These are phyloP conservation scores for Tolmerus cingulatus DNA, from an alignment of 2,888 invertebrate genomes.

Conservation along the genomic window DNA sequence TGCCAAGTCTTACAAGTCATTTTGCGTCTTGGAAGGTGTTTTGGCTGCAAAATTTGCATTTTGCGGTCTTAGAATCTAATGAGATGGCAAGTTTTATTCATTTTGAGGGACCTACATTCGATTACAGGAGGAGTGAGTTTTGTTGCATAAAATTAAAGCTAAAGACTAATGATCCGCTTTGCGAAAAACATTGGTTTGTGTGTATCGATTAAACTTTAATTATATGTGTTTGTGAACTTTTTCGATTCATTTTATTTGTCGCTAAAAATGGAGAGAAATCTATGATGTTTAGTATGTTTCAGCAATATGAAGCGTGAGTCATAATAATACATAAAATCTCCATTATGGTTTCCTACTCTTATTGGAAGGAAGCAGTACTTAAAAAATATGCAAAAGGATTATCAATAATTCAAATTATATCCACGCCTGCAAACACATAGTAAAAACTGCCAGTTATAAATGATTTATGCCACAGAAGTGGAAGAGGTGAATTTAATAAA, in stretches of 20 bases:
- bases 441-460: background rate
- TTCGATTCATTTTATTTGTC: no score
- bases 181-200: no score
- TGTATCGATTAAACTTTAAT: no score
- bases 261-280: no score
- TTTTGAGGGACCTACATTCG: background rate
- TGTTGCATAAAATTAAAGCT: background rate
- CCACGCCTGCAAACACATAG: background rate
- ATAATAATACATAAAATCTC: no score
- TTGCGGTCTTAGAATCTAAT: background rate
- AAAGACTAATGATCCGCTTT: no score
- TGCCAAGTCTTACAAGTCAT: background rate
- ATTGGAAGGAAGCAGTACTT: background rate
- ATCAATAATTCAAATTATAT: background rate
- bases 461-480: background rate
- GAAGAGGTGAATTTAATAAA: background rate
- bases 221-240: no score
- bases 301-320: no score
- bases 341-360: background rate
- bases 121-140: background rate
- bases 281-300: no score
- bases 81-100: background rate
- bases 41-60: background rate
- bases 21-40: background rate
- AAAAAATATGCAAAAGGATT: background rate